Percentiles rank a stretch among this genome's conserved stretches.
These are phyloP conservation scores for Pegoplata infirma DNA, from an alignment of 2,888 invertebrate species.

Conservation along the genomic window DNA sequence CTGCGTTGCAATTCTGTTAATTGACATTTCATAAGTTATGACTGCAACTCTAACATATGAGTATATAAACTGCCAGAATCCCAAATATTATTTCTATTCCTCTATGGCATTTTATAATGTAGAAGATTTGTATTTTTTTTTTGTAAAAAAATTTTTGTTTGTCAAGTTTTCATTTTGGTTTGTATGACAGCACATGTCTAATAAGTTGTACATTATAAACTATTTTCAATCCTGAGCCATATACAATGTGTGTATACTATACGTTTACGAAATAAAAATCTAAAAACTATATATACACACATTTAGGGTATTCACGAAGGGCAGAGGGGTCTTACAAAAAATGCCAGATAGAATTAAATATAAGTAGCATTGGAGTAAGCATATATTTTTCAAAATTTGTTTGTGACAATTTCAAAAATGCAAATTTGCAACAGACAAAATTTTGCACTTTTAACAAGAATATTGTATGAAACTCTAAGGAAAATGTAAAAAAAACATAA, in stretches of 20 bases:
- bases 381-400: too few relatives aligned
- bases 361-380: too few relatives aligned
- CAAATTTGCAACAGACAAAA: too few relatives aligned
- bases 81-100: neutral
- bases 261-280: slow-evolving; percentile 31
- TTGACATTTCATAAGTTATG: neutral
- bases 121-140: neutral
- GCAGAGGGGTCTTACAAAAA: too few relatives aligned
- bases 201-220: slow-evolving; percentile 57
- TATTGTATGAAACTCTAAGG: too few relatives aligned
- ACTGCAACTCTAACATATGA: neutral
- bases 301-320: too few relatives aligned
- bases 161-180: slow-evolving; percentile 48
- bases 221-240: slow-evolving; percentile 50
- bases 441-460: too few relatives aligned
- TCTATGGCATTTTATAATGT: neutral
- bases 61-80: slow-evolving; percentile 2
- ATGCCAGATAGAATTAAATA: too few relatives aligned
- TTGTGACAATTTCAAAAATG: too few relatives aligned
- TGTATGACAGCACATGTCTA: slow-evolving; percentile 59
- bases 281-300: neutral
- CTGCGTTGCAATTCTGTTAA: neutral
- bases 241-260: too few relatives aligned
- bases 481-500: too few relatives aligned
- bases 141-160: slow-evolving; percentile 36